Evolutionary conservation across 2,797 vertebrate species (phyloP), one percentile per base, ranked within the genome.

Genomic region (Phrynocephalus forsythii): DNA sequence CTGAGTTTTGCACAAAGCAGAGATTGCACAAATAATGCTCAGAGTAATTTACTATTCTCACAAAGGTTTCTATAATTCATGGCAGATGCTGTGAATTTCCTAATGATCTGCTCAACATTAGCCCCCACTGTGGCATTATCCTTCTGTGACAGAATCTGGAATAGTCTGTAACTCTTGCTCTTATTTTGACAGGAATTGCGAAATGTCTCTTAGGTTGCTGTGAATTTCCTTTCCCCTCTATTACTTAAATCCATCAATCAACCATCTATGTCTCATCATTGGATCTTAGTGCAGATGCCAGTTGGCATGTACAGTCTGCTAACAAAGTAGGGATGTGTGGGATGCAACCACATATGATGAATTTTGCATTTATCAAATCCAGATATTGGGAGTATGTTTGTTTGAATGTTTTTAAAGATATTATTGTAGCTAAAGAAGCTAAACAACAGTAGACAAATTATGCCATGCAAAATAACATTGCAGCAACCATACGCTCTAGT

Each of bases 1-100:
- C 63, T 88, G 78, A 88, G 87, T 85, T 88, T 88, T 85, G 87
- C 63, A 85, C 87, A 88, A 88, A 85, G 78, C 71, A 10, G 3
- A 85, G 77, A 81, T 85, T 85, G 78, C 69, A 85, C 84, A 82
- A 76, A 85, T 85, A 88, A 88, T 76, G 79, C 48, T 85, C 63
- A 26, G 1, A 52, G 72, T 82, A 81, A 85, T 88, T 85, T 88
- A 68, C 87, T 68, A 69, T 85, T 60, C 48, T 85, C 48, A 3
- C 68, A 85, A 69, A 88, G 30, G 63, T 88, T 85, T 82, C 30
- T 88, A 85, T 85, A 85, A 88, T 88, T 88, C 71, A 85, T 85
- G 56, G 78, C 60, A 82, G 71, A 48, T 67, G 60, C 72, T 85
- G 78, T 84, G 83, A 88, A 80, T 88, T 85, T 88, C 83, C 52